phyloP scores from a whole-genome alignment of 2,888 invertebrate genomes.

The Euplagia quadripunctaria region DNA sequence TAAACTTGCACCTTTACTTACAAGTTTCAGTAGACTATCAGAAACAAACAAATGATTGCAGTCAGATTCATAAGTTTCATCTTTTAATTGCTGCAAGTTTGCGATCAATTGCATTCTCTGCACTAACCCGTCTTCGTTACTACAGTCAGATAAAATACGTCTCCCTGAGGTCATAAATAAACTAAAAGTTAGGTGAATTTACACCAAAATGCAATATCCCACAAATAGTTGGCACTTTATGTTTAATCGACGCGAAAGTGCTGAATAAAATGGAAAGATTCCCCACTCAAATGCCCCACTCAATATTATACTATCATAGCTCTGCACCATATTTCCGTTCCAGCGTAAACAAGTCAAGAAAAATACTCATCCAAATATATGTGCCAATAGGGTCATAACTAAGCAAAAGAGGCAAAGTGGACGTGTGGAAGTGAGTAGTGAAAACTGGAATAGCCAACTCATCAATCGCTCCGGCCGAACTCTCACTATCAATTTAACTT shows the following conservation, averaged over 20 bases:
- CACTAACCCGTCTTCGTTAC: not conserved
- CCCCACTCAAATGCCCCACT: not conserved
- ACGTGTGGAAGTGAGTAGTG: constrained; percentile 45
- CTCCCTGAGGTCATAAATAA: not conserved
- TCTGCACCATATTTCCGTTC: not conserved
- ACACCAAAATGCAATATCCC: not conserved
- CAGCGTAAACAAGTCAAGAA: constrained; percentile 16
- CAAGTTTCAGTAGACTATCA: too few species aligned
- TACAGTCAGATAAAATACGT: not conserved
- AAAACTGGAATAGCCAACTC: constrained; percentile 56
- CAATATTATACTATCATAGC: not conserved
- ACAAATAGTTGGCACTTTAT: not conserved
- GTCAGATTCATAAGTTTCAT: too few species aligned
- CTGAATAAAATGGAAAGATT: not conserved
- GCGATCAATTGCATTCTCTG: not conserved
- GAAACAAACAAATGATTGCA: too few species aligned
- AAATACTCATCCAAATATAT: constrained; percentile 11
- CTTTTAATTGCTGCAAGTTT: too few species aligned
- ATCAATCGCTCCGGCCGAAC: constrained; percentile 59
- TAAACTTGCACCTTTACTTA: too few species aligned
- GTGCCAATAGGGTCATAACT: constrained; percentile 21
- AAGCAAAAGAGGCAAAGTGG: constrained; percentile 28
- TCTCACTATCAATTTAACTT: constrained; percentile 70
- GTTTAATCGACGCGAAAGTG: not conserved
- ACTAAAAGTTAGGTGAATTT: not conserved